A percentile compares a stretch with the other conserved stretches of the same genome.
Conservation (phyloP, 2,888 invertebrate species). For the Cosmia pyralina region DNA sequence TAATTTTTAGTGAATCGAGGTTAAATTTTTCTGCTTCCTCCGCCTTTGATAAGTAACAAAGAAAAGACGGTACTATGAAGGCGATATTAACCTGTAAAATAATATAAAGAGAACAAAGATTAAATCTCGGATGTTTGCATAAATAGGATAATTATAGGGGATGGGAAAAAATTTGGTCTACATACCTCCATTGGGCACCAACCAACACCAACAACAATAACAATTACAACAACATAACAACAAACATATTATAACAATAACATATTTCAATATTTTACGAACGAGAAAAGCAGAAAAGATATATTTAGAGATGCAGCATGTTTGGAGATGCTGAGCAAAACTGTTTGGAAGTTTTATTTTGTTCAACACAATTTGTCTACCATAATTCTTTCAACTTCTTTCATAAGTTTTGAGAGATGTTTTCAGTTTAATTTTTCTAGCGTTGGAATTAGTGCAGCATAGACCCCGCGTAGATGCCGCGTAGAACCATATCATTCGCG, state of each 20-base stretch:
- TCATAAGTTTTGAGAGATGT: constrained; percentile 11
- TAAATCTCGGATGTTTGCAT: constrained; percentile 22
- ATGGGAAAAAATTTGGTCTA: not conserved
- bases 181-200: not conserved
- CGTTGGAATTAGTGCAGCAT: not conserved
- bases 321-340: not conserved
- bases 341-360: constrained; percentile 3
- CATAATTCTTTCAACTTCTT: not conserved
- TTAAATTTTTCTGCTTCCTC: constrained; percentile 70
- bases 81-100: constrained; percentile 77
- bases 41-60: constrained; percentile 74
- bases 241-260: no score
- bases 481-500: no score
- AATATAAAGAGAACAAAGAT: constrained; percentile 27
- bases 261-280: not conserved
- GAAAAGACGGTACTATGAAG: constrained; percentile 75
- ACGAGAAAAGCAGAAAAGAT: not conserved
- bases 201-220: no score
- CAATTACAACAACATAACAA: no score
- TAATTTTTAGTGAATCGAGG: constrained; percentile 77
- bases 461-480: not conserved
- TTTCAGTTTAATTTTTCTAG: not conserved
- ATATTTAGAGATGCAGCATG: not conserved
- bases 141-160: not conserved
- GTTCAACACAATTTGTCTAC: constrained; percentile 23